Evolutionary conservation across 2,888 invertebrate genomes (phyloP).

Genomic region (Chloromyia formosa): DNA sequence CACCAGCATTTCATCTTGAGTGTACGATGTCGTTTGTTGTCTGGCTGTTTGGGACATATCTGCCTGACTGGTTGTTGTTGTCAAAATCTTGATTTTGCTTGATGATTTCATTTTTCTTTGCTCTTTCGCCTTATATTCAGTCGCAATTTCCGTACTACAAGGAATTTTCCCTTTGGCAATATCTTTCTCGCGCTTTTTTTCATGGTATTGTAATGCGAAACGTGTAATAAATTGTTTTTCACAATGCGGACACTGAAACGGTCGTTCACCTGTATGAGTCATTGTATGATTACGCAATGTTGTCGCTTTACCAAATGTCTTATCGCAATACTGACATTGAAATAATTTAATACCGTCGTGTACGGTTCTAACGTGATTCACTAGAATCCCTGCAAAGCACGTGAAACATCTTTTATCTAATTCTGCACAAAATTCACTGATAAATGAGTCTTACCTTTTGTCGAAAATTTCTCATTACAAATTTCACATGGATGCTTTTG

Average conservation of each 20-base stretch:
- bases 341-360: slow-evolving; percentile 45
- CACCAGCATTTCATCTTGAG: too few relatives aligned
- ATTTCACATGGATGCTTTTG: slow-evolving; percentile 29
- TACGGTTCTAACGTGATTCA: slow-evolving; percentile 43
- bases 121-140: too few relatives aligned
- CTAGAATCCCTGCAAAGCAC: slow-evolving; percentile 44
- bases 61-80: too few relatives aligned
- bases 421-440: not conserved
- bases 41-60: too few relatives aligned
- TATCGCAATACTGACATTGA: slow-evolving; percentile 44
- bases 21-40: too few relatives aligned
- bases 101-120: too few relatives aligned
- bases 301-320: slow-evolving; percentile 46
- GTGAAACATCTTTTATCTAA: not conserved
- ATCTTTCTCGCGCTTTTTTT: not conserved
- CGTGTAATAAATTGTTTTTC: slow-evolving; percentile 44
- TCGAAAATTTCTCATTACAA: slow-evolving; percentile 13
- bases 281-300: slow-evolving; percentile 47
- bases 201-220: slow-evolving; percentile 9
- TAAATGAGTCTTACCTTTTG: slow-evolving; percentile 13
- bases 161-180: too few relatives aligned
- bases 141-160: too few relatives aligned
- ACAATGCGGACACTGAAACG: slow-evolving; percentile 40
- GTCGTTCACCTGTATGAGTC: slow-evolving; percentile 48
- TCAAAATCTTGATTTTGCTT: too few relatives aligned